Evolutionary conservation across 2,888 invertebrate species (phyloP), one percentile per base, ranked within the genome.

Genomic region (Fissipunctia ypsillon): DNA sequence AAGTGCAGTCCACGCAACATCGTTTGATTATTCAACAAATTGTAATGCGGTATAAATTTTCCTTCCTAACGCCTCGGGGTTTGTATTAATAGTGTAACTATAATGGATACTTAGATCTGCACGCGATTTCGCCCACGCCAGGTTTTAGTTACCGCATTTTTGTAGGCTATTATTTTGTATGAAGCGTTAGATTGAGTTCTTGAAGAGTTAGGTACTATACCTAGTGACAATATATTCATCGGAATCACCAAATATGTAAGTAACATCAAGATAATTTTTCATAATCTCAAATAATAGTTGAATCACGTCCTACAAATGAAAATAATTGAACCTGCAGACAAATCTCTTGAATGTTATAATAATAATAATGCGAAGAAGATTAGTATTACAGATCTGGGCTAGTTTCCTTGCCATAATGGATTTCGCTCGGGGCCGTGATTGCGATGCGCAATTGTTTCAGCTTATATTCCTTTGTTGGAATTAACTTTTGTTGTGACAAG

Each of bases 371-470:
- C 69, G 72, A 63, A 68, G 76, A 70, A 82, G 80, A 78, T 85
- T 78, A 83, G 67, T 78, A 72, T 81, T 76, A 84, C 78, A 80
- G 68, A 86, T 79, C 80, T 83, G 84, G 75, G 76, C 78, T 77
- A 84, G 79, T 85, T 83, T 79, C 75, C 75, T 76, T 69, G 25
- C 77, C 54, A 72, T 88, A 89, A 89, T 87, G 76, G 84, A 71
- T 87, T 87, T 83, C 52, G 87, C 90, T 79, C 73, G 85, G 69
- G 84, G 88, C 86, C 74, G 78, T 86, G 83, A 81, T 87, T 84
- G 87, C 86, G 88, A 90, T 89, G 87, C 84, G 85, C 90, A 89
- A 91, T 90, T 91, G 90, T 91, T 90, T 90, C 85, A 89, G 80
- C 85, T 78, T 80, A 85, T 85, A 78, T 83, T 87, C 89, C 90